Base-by-base conservation (phyloP, 1,140 invertebrate species). In the Globodera rostochiensis region DNA sequence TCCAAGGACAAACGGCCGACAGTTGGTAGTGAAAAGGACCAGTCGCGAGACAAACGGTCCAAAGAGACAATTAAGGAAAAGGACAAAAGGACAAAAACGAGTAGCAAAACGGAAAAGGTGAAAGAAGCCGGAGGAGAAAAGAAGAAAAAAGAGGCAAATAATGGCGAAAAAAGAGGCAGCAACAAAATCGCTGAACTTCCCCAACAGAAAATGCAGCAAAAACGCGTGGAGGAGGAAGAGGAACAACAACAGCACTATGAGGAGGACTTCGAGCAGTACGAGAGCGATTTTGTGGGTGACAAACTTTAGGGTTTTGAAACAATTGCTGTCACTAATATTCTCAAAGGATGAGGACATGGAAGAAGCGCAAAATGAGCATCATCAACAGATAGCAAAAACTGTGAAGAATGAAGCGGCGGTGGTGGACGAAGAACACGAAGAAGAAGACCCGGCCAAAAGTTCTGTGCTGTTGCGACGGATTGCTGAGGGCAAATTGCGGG, bases 201-300 rank as follows among this genome's bases (percentile, higher is more conserved):
- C 36, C 36, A 36, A 36, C 36, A 36, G 69, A 64, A 67, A 11
- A 15, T 71, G 45, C 7, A 36, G 49, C 25, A 70, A 19, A 47
- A 78, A 19, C 21, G 69, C 4, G 11, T 4, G 70, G 69, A 71
- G 70, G 11, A 11, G 9, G 25, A 69, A 11, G 76, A 78, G 47
- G 57, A 80, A 11, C 45, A 80, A 21, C 9, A 50, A 5, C 21
- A 53, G 3, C 45, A 47, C 53, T 80, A 80, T 11, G 79, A 80
- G 50, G 79, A 80, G 11, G 79, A 80, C 69, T 80, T 80, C 69
- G 79, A 80, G 60, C 69, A 80, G 3, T 80, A 80, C 69, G 79
- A 78, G 64, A 80, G 79, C 69, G 79, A 80, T 80, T 80, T 80
- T 66, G 79, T 71, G 46, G 25, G 69, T 60, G 15, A 15, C 50